Conservation (phyloP, 2,113 vertebrate species). For the Entosphenus tridentatus region DNA sequence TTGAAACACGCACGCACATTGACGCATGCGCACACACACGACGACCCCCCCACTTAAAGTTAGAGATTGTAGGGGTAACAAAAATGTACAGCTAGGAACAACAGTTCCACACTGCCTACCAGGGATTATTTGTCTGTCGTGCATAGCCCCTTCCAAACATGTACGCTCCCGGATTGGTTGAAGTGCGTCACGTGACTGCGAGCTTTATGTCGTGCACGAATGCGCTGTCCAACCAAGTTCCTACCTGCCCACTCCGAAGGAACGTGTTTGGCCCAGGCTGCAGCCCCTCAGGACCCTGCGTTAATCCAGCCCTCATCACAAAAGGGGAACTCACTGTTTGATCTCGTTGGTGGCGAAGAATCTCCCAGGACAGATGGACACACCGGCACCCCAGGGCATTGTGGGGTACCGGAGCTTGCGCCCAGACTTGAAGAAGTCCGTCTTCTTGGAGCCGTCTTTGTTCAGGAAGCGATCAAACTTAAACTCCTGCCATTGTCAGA, state of each 20-base stretch:
- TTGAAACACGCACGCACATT: background rate
- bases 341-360: conserved; percentile 47
- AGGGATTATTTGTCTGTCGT: no score
- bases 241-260: no score
- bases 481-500: conserved; percentile 21
- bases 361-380: conserved; percentile 32
- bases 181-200: no score
- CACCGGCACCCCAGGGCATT: conserved; percentile 65
- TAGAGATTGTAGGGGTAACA: conserved; percentile 1
- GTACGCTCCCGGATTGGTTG: no score
- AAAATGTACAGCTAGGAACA: background rate
- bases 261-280: no score
- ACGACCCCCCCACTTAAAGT: background rate
- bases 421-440: conserved; percentile 47
- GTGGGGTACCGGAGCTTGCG: conserved; percentile 45
- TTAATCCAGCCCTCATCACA: no score
- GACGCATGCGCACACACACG: background rate
- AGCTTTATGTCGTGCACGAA: no score
- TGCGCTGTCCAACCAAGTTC: no score
- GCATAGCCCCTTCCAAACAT: no score
- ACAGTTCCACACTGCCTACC: no score
- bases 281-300: no score
- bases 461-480: conserved; percentile 38
- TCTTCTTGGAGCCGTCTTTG: conserved; percentile 29
- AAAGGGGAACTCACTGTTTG: conserved; percentile 27